Evolutionary conservation across 2,113 vertebrate genomes (phyloP).

Genomic region (Neolamprologus falcicula): DNA sequence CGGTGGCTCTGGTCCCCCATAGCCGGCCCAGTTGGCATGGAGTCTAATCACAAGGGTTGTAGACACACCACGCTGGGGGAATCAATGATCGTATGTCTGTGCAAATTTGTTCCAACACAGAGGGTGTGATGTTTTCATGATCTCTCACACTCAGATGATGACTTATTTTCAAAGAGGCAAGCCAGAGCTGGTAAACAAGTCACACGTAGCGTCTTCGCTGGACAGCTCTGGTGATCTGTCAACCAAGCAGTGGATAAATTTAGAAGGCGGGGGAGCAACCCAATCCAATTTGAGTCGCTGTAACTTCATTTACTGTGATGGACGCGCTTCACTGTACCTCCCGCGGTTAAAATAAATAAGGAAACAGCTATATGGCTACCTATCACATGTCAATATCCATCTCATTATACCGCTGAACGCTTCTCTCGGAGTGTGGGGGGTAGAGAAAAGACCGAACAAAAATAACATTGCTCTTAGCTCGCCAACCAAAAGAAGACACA

Average conservation of each 20-base stretch:
- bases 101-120: constrained; percentile 3
- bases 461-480: neutral
- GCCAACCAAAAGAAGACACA: neutral
- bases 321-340: neutral
- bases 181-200: neutral
- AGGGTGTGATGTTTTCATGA: constrained; percentile 25
- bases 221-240: constrained; percentile 2
- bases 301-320: constrained; percentile 39
- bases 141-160: neutral
- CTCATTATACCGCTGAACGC: neutral
- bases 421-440: neutral
- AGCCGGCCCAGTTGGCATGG: constrained; percentile 18
- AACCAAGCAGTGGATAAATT: neutral
- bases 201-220: neutral
- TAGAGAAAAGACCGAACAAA: neutral
- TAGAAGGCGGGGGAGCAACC: neutral
- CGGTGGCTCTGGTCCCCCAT: neutral
- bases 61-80: constrained; percentile 7
- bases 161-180: neutral
- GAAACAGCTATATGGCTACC: neutral
- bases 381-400: constrained; percentile 5
- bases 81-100: constrained; percentile 13
- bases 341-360: neutral
- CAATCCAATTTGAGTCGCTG: constrained; percentile 9
- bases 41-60: neutral